These are phyloP conservation scores for Ibycter americanus DNA, from an alignment of 2,797 vertebrate species.

Conservation along the genomic window DNA sequence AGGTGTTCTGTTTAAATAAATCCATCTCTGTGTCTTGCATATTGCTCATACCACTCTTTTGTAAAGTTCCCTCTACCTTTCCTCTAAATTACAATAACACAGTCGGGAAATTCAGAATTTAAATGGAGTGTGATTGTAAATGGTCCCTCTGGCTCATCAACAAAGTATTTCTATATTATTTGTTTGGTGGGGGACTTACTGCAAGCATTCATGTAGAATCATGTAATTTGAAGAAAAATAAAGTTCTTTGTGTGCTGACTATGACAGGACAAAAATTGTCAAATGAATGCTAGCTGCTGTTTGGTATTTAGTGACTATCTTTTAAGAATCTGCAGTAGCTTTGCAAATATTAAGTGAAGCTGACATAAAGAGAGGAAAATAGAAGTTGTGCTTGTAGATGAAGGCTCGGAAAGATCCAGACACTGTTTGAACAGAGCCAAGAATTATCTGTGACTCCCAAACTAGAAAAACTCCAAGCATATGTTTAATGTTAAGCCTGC, in stretches of 20 bases:
- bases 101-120: neutral
- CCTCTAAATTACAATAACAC: neutral
- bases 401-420: neutral
- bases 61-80: neutral
- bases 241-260: neutral
- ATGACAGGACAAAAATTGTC: neutral
- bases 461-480: neutral
- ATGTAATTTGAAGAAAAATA: neutral
- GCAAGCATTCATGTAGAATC: neutral
- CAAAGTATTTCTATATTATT: neutral
- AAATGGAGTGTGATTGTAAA: neutral
- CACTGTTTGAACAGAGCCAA: neutral
- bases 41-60: accelerated
- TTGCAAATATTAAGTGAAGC: neutral
- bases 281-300: neutral
- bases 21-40: neutral
- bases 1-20: neutral
- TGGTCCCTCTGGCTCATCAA: neutral
- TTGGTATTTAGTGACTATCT: neutral
- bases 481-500: neutral
- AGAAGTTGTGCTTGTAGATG: neutral
- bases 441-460: neutral
- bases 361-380: neutral
- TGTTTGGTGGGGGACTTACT: neutral
- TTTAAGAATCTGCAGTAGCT: neutral